These are phyloP conservation scores for Carollia perspicillata DNA, from an alignment of 2,113 vertebrate genomes.

Conservation along the genomic window DNA sequence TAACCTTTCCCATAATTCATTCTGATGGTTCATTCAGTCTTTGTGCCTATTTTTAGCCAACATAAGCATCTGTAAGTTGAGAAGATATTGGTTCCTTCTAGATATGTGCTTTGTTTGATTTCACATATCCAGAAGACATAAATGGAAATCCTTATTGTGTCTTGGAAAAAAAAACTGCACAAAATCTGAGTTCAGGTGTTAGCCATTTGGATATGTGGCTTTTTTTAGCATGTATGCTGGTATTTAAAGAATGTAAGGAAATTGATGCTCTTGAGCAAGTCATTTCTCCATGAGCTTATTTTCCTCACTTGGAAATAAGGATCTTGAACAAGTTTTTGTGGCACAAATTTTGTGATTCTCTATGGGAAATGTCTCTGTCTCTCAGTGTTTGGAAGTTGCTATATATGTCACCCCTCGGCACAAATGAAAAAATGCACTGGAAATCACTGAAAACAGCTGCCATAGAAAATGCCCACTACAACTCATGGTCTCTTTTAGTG, in stretches of 20 bases:
- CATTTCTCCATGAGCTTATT: neutral
- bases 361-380: neutral
- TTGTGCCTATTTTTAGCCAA: neutral
- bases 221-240: neutral
- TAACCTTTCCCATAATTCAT: neutral
- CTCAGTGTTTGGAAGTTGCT: neutral
- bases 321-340: neutral
- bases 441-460: constrained; percentile 28
- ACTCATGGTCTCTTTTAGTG: constrained; percentile 44
- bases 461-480: neutral
- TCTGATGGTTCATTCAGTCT: neutral
- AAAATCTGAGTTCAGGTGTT: neutral
- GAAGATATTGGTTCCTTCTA: neutral
- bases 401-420: neutral
- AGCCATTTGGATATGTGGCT: neutral
- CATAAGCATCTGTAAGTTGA: neutral
- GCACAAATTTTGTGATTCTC: neutral
- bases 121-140: neutral
- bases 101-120: neutral
- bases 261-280: constrained; percentile 1
- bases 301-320: constrained; percentile 25
- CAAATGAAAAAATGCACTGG: constrained; percentile 10
- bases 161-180: neutral
- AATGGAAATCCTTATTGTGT: neutral
- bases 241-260: neutral